Base-by-base conservation (phyloP, 2,113 vertebrate genomes). In the Isurus oxyrinchus region DNA sequence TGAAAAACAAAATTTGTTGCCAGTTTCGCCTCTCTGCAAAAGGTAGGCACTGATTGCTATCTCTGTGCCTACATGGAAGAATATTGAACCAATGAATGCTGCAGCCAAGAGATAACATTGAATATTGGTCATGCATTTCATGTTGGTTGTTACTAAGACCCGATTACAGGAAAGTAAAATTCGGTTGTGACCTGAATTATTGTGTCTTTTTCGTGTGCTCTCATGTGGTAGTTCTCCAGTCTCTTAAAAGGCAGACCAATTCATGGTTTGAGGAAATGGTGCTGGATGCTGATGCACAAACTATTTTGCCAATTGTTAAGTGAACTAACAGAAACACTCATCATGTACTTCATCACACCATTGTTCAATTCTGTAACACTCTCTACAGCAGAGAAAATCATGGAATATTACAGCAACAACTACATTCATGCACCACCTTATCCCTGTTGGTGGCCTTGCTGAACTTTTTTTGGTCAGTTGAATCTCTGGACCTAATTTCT, bases 1-100 rank as follows among this genome's bases (percentile, higher is more conserved):
- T 72, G 96, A 96, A 27, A 31, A 31, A 96, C 93, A 49, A 96
- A 97, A 97, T 96, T 76, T 96, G 94, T 53, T 67, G n/a, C 55
- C 63, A 87, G 96, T 94, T 90, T 94, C 40, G 94, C 72, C 44
- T 97, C 96, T 97, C 44, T 95, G 96, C 93, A 96, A 81, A 90
- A 96, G 72, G 49, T 67, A 95, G 94, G 53, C 97, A 97, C 84
- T 97, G 96, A 96, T 97, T 97, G 96, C 96, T 97, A 96, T 97
- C 96, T 96, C 81, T 96, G 93, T 66, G 96, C 96, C 96, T 97
- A 96, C 91, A 97, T 96, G 97, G 88, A 90, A 96, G 79, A 79
- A 40, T 96, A 97, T 97, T 94, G 97, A 97, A 97, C 90, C 96
- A 66, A 81, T 69, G 44, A 69, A 35, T 76, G 67, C 88, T 81